Conservation (phyloP, 1,140 invertebrate genomes). For the Stenopsyche tienmushanensis region DNA sequence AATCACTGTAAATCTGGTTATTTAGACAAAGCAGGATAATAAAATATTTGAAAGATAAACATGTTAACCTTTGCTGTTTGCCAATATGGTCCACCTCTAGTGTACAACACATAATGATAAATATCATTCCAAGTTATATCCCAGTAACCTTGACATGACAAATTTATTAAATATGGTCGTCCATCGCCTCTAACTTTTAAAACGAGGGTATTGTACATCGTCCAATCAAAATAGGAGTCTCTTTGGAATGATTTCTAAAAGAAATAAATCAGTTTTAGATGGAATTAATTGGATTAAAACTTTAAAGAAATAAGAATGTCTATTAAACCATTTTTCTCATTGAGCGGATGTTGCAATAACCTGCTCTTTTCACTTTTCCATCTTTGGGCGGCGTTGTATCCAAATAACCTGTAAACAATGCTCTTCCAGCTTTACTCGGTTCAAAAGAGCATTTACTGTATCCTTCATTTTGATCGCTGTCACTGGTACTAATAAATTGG, state of each 20-base stretch:
- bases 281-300: conserved; percentile 17
- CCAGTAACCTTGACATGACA: conserved; percentile 67
- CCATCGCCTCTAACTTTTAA: conserved; percentile 90
- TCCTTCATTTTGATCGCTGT: conserved; percentile 80
- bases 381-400: conserved; percentile 74
- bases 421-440: conserved; percentile 67
- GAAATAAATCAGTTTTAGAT: conserved; percentile 31
- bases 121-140: conserved; percentile 85
- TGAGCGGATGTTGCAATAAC: conserved; percentile 77
- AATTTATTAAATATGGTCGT: conserved; percentile 78
- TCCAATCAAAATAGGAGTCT: conserved; percentile 70
- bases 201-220: conserved; percentile 77
- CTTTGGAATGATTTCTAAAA: conserved; percentile 82
- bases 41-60: not conserved
- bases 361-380: conserved; percentile 70
- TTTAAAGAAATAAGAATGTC: not conserved
- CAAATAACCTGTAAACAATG: conserved; percentile 74
- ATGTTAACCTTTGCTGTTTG: conserved; percentile 73
- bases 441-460: conserved; percentile 68
- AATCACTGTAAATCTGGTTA: too few species aligned
- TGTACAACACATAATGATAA: conserved; percentile 81
- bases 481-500: conserved; percentile 72
- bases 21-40: too few species aligned
- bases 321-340: conserved; percentile 45
- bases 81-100: conserved; percentile 96